phyloP scores from a whole-genome alignment of 2,888 invertebrate species.

The Chrysolina americana region DNA sequence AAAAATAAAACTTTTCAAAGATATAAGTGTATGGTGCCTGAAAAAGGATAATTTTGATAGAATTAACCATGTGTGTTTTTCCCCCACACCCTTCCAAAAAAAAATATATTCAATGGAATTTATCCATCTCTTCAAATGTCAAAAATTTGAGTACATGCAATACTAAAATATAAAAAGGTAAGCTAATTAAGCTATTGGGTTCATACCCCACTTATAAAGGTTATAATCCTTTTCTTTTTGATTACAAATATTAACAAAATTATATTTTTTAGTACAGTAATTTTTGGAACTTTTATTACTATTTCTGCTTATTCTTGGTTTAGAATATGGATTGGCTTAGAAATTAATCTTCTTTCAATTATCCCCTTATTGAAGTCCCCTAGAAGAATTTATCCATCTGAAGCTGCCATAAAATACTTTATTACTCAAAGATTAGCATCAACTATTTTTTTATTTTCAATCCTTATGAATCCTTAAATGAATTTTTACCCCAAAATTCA shows the following conservation, averaged over 20 bases:
- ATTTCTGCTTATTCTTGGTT: constrained; percentile 71
- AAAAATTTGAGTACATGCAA: constrained; percentile 76
- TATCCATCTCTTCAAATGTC: constrained; percentile 26
- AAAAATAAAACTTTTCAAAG: no score
- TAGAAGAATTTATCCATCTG: constrained; percentile 71
- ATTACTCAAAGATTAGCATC: constrained; percentile 75
- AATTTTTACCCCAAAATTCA: constrained; percentile 49
- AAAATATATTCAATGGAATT: constrained; percentile 13
- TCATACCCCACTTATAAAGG: constrained; percentile 69
- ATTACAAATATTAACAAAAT: constrained; percentile 71
- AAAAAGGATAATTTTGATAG: constrained; percentile 77
- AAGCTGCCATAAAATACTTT: constrained; percentile 77
- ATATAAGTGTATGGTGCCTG: constrained; percentile 71
- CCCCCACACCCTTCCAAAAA: constrained; percentile 16
- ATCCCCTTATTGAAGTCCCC: constrained; percentile 73
- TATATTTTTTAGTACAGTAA: constrained; percentile 72
- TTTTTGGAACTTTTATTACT: constrained; percentile 70
- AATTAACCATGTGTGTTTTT: constrained; percentile 28
- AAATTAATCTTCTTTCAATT: constrained; percentile 76
- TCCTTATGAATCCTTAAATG: constrained; percentile 66
- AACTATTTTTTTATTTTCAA: constrained; percentile 71
- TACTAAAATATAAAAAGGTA: constrained; percentile 76
- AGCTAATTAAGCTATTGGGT: constrained; percentile 72
- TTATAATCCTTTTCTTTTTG: constrained; percentile 71
- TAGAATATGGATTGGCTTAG: constrained; percentile 75